Evolutionary conservation across 2,888 invertebrate species (phyloP), one percentile per base, ranked within the genome.

Genomic region (Eustalomyia histrio): DNA sequence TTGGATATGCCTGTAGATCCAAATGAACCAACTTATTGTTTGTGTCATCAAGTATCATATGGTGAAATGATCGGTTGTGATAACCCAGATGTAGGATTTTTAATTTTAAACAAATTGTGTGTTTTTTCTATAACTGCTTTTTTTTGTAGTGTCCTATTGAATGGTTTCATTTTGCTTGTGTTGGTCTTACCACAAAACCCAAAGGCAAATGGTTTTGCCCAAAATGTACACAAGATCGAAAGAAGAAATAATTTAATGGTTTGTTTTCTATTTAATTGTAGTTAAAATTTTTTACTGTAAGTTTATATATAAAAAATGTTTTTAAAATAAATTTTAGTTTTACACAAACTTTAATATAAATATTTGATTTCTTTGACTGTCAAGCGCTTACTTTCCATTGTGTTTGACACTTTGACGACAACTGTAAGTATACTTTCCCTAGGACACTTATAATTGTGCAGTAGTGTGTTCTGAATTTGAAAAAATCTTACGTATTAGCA

Each of bases 1-100:
- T 91, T 96, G 47, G 96, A 96, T 85, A 96, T 96, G 96, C 96
- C 96, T 0, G 96, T 96, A 0, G 96, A 99, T 92, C 99, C 99
- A 0, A 99, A 99, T 88, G 99, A 99, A 89, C 99, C 99, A 0
- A 99, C 98, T 0, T 99, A 99, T 90, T 99, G 99, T 90, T 92
- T 98, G 50, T 99, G 99, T 88, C 98, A 99, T 91, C 99, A 99
- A 93, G 96, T 96, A 24, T 97, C 97, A 0, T 97, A 97, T 87
- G 97, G 97, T 60, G 96, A 97, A 92, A 98, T 98, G 97, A 97
- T 97, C 88, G 97, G 96, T 85, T 98, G 97, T 91, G 97, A 97
- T 91, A 97, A 97, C 92, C 94, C 94, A 64, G 95, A 96, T 84
- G 90, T 91, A 84, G 84, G 86, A n/a, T 68, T 16, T 5, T 60